These are phyloP conservation scores for Epinephelus lanceolatus DNA, from an alignment of 2,113 vertebrate species.

Conservation along the genomic window DNA sequence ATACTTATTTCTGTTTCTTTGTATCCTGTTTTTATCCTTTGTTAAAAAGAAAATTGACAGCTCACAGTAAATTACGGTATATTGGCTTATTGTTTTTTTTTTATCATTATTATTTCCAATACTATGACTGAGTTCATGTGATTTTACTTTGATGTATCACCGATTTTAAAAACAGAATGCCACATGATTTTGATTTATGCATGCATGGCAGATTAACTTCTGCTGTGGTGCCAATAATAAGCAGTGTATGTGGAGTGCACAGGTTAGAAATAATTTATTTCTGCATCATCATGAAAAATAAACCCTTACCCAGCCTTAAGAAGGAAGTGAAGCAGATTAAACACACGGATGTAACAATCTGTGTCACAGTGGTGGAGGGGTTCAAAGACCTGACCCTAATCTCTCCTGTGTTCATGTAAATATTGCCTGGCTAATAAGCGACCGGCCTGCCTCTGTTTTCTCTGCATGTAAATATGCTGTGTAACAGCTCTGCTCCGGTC, in stretches of 20 bases:
- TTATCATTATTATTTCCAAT: background rate
- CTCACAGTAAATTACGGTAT: background rate
- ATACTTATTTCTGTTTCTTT: too few species aligned
- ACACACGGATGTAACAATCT: background rate
- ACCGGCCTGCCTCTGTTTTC: background rate
- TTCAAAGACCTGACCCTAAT: background rate
- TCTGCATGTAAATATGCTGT: background rate
- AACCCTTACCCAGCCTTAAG: background rate
- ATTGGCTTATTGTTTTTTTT: background rate
- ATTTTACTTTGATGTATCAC: too few species aligned
- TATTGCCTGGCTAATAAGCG: background rate
- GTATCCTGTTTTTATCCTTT: too few species aligned
- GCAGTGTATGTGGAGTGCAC: background rate
- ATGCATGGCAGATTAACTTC: background rate
- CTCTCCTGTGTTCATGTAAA: background rate
- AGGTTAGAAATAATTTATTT: too few species aligned
- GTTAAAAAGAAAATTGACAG: too few species aligned
- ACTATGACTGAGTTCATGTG: background rate
- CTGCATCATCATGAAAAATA: background rate
- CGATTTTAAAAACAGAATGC: background rate
- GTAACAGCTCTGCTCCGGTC: background rate
- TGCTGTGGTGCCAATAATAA: background rate
- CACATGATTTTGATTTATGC: background rate
- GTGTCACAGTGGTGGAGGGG: background rate
- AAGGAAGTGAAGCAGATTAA: background rate